These are phyloP conservation scores for Pelvicachromis taeniatus DNA, from an alignment of 2,113 vertebrate species.

Conservation along the genomic window DNA sequence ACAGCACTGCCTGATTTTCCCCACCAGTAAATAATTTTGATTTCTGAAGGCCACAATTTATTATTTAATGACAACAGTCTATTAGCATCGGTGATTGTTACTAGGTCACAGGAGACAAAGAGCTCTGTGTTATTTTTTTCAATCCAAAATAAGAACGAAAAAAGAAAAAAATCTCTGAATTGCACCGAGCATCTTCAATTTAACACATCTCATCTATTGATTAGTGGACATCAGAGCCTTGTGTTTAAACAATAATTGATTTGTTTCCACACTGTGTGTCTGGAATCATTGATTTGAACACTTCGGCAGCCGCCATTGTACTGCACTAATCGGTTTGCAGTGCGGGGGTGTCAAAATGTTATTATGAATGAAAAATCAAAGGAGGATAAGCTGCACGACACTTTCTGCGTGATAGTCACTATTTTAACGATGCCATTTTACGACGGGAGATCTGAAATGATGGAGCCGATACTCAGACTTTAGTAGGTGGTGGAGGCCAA, in stretches of 20 bases:
- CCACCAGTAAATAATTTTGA: background rate
- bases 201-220: conserved; percentile 78
- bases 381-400: background rate
- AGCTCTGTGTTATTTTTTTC: background rate
- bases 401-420: background rate
- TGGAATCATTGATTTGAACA: conserved; percentile 76
- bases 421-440: background rate
- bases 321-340: conserved; percentile 72
- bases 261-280: conserved; percentile 75
- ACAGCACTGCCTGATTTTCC: background rate
- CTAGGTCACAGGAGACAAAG: conserved; percentile 18
- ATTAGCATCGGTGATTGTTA: background rate
- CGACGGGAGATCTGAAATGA: background rate
- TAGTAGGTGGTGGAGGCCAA: background rate
- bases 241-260: conserved; percentile 82
- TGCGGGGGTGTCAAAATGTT: conserved; percentile 74
- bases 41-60: background rate
- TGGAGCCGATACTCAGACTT: background rate
- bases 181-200: conserved; percentile 69
- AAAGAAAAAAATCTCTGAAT: background rate
- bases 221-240: conserved; percentile 69
- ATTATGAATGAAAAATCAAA: conserved; percentile 60
- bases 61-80: background rate
- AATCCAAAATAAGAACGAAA: background rate
- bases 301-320: conserved; percentile 68